Percentiles rank a stretch among this genome's conserved stretches.
Evolutionary conservation across 1,140 invertebrate genomes (phyloP).

Genomic region (Drosophila nigromelanica): DNA sequence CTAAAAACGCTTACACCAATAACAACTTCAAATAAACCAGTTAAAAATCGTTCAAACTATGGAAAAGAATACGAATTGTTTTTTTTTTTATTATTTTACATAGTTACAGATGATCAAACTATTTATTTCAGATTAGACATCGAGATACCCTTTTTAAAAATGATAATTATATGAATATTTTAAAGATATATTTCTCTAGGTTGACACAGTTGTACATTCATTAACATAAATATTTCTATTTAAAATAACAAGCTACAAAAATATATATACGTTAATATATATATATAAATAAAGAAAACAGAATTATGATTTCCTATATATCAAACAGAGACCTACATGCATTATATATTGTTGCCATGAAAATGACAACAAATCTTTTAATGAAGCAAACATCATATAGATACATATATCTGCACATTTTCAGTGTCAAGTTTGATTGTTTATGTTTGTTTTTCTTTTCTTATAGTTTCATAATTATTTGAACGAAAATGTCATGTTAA

Average conservation of each 20-base stretch:
- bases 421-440: slow-evolving; percentile 71
- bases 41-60: no score
- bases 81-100: no score
- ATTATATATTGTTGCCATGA: slow-evolving; percentile 41
- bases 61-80: no score
- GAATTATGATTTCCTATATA: slow-evolving; percentile 51
- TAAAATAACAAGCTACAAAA: background rate
- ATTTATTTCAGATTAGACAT: no score
- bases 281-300: slow-evolving; percentile 3
- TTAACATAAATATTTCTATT: slow-evolving; percentile 16
- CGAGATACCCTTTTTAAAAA: background rate
- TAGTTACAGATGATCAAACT: no score
- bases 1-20: background rate
- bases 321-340: slow-evolving; percentile 32
- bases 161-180: background rate
- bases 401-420: slow-evolving; percentile 49
- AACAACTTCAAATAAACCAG: background rate
- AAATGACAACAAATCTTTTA: slow-evolving; percentile 56
- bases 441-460: slow-evolving; percentile 64
- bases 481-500: slow-evolving; percentile 2
- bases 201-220: slow-evolving; percentile 11
- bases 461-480: slow-evolving; percentile 13
- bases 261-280: no score
- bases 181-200: background rate
- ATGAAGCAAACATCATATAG: slow-evolving; percentile 48